A percentile compares a stretch with the other conserved stretches of the same genome.
phyloP scores from a whole-genome alignment of 2,113 vertebrate genomes.

The Xyliphius kryptos region DNA sequence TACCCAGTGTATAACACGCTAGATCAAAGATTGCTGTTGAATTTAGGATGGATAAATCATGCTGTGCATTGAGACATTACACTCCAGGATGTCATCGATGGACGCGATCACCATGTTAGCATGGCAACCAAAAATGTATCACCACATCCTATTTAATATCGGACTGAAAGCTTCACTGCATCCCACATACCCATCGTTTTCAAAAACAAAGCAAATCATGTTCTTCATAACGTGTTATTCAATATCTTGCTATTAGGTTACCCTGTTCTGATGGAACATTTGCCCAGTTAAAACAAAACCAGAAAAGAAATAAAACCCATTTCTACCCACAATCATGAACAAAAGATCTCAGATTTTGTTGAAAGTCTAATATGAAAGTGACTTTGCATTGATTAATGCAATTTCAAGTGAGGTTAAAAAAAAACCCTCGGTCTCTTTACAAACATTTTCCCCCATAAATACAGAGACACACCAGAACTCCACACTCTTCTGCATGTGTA shows the following conservation, averaged over 20 bases:
- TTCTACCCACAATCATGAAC: not conserved
- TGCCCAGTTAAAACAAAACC: not conserved
- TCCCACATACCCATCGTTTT: not conserved
- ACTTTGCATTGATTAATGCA: conserved; percentile 17
- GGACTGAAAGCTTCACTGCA: conserved; percentile 2
- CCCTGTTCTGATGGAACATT: not conserved
- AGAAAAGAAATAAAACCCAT: not conserved
- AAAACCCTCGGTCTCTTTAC: conserved; percentile 1
- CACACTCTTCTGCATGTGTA: conserved; percentile 8
- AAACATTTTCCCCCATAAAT: conserved; percentile 30
- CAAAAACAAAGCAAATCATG: not conserved
- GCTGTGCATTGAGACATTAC: conserved; percentile 21
- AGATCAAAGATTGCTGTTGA: not conserved
- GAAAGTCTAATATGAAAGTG: conserved; percentile 1
- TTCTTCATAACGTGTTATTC: not conserved
- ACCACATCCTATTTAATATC: conserved; percentile 13
- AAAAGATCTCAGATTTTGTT: not conserved
- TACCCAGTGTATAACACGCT: not conserved
- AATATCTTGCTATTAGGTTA: not conserved
- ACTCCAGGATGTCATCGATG: conserved; percentile 13
- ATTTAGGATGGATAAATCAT: conserved; percentile 13
- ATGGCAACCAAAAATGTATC: conserved; percentile 42
- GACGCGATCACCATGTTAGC: conserved; percentile 49
- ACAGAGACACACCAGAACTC: conserved; percentile 11
- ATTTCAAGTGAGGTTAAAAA: not conserved